These are phyloP conservation scores for Erythrocercus mccallii DNA, from an alignment of 2,113 vertebrate genomes.

Conservation along the genomic window DNA sequence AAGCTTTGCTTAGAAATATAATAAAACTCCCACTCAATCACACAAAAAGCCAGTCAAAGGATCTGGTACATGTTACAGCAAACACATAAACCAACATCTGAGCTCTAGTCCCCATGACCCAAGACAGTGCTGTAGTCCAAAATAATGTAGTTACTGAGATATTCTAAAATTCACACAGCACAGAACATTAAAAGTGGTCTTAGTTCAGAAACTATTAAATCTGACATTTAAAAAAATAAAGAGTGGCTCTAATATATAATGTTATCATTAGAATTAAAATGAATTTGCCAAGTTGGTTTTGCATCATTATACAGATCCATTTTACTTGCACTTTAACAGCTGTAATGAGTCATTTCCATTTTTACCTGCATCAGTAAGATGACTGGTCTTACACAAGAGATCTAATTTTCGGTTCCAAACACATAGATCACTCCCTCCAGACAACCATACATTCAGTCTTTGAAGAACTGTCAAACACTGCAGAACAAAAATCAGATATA, in stretches of 20 bases:
- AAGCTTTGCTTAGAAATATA: not conserved
- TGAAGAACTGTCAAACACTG: constrained; percentile 90
- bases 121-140: not conserved
- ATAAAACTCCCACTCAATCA: not conserved
- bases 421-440: constrained; percentile 88
- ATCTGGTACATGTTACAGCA: not conserved
- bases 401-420: constrained; percentile 89
- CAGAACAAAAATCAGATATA: constrained; percentile 60
- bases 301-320: constrained; percentile 41
- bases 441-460: constrained; percentile 84
- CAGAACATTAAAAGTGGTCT: not conserved
- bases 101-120: not conserved
- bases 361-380: constrained; percentile 89
- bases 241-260: not conserved
- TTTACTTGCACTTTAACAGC: constrained; percentile 45
- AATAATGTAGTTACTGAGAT: not conserved
- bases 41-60: not conserved
- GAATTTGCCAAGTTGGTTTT: constrained; percentile 47
- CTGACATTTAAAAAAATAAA: constrained; percentile 34
- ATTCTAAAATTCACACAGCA: constrained; percentile 19
- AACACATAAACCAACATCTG: not conserved
- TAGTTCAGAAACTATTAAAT: constrained; percentile 12
- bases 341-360: constrained; percentile 57
- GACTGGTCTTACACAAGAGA: constrained; percentile 83
- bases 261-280: constrained; percentile 56